A percentile compares a stretch with the other conserved stretches of the same genome.
phyloP scores from a whole-genome alignment of 2,113 vertebrate species.

The Arenaria interpres region DNA sequence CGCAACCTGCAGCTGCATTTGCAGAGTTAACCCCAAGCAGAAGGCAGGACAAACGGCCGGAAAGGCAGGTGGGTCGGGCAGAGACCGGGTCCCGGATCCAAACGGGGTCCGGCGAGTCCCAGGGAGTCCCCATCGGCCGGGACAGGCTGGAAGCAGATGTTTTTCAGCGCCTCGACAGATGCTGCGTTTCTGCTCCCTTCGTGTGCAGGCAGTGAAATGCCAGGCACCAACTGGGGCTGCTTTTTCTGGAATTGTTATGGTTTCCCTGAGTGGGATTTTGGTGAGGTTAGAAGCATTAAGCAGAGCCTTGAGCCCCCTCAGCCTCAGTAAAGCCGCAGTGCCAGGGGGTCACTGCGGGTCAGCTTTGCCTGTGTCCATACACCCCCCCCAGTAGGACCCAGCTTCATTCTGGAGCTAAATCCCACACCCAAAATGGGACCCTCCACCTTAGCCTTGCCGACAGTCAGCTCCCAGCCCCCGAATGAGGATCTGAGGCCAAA shows the following conservation, averaged over 20 bases:
- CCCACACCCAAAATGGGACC: fast-evolving
- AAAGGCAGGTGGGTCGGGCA: fast-evolving
- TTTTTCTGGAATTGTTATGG: background rate
- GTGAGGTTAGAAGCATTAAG: background rate
- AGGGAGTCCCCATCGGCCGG: background rate
- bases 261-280: background rate
- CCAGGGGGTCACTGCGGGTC: background rate
- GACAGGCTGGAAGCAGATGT: background rate
- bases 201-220: background rate
- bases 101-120: background rate
- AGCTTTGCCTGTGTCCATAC: background rate
- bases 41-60: background rate
- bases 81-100: fast-evolving
- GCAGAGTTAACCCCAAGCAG: background rate
- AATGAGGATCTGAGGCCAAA: background rate
- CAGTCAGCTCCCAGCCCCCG: background rate
- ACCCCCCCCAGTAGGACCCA: background rate
- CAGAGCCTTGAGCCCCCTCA: background rate
- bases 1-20: background rate
- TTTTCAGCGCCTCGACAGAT: background rate
- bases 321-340: fast-evolving
- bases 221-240: background rate
- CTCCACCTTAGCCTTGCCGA: fast-evolving
- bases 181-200: background rate
- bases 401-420: background rate